Percentiles rank a stretch among this genome's conserved stretches.
Conservation (phyloP, 2,797 vertebrate species). For the Cyprinella venusta region DNA sequence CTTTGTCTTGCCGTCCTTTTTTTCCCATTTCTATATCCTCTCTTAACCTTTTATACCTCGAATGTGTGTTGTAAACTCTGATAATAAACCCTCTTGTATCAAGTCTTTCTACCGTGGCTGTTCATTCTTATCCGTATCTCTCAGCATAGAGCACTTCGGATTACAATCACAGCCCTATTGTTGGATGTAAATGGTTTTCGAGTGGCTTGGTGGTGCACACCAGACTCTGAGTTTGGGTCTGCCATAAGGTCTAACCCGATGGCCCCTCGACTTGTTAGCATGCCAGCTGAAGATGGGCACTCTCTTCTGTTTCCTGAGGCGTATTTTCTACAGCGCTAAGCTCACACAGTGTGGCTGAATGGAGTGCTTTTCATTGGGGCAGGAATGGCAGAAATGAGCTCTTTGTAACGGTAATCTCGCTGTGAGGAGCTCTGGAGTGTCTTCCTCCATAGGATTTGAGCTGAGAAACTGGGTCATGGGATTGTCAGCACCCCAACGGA, state of each 20-base stretch:
- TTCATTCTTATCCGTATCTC: slow-evolving; percentile 17
- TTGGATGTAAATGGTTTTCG: slow-evolving; percentile 19
- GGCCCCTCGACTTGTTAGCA: slow-evolving; percentile 33
- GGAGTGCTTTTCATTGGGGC: slow-evolving; percentile 31
- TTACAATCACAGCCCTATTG: slow-evolving; percentile 39
- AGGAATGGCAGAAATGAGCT: slow-evolving; percentile 50
- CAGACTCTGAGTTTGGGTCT: slow-evolving; percentile 27
- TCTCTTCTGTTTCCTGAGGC: slow-evolving; percentile 16
- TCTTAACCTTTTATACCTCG: slow-evolving; percentile 15
- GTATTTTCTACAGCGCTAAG: slow-evolving; percentile 37
- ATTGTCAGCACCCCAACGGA: slow-evolving; percentile 55
- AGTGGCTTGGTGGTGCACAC: slow-evolving; percentile 23
- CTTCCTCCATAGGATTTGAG: slow-evolving; percentile 49
- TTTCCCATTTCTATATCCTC: not conserved
- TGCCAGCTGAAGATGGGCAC: slow-evolving; percentile 42
- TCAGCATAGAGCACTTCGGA: slow-evolving; percentile 3
- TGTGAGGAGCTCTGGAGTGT: slow-evolving; percentile 49
- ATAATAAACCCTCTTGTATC: slow-evolving; percentile 44
- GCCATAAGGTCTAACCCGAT: slow-evolving; percentile 38
- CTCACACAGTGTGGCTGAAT: slow-evolving; percentile 44
- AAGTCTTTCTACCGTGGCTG: slow-evolving; percentile 1
- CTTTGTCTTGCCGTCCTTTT: slow-evolving; percentile 20
- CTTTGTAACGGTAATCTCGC: slow-evolving; percentile 59
- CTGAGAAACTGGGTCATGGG: slow-evolving; percentile 61
- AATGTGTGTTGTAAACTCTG: slow-evolving; percentile 33